Base-by-base conservation (phyloP, 2,797 vertebrate species). In the Eulemur coronatus region DNA sequence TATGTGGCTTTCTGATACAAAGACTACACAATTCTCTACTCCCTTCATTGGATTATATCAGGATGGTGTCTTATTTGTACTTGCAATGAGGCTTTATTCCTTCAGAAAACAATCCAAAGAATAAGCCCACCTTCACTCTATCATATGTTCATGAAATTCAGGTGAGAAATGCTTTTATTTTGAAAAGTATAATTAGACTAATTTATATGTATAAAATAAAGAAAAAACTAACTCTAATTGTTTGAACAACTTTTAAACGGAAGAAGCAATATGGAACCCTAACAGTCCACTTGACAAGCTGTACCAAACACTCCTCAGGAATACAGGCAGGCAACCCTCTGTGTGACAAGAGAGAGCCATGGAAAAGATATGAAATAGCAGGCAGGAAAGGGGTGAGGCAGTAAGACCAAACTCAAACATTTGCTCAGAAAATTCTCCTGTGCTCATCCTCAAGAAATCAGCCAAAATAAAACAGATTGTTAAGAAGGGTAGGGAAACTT, bases 401-500 rank as follows among this genome's bases (percentile, higher is more conserved):
- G 17, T 91, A 38, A 78, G 57, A 70, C 95, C 69, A 88, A 48
- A 72, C 85, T 55, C 13, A 9, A 81, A 84, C 18, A 48, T 59
- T 1, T 84, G 28, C 55, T n/a, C 22, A 69, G 38, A 82, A 96
- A 50, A 7, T n/a, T 94, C 14, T 84, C 46, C 5, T 46, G 35
- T 87, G 43, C 1, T 55, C 24, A 75, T 96, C 41, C 41, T 89
- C 92, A 70, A 81, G 88, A 80, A 85, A 91, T 65, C 11, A 87
- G 75, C 18, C 52, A 81, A 86, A 96, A 94, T 85, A 46, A 84
- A 89, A 48, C 70, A 96, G 65, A 76, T 7, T 84, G 67, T 67
- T 82, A 76, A 94, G 46, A 78, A 95, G 79, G 41, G 38, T 52
- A 87, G 75, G 91, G 85, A 93, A 97, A 30, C 12, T 76, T 63